Percentiles rank a stretch among this genome's conserved stretches.
Conservation (phyloP, 2,113 vertebrate species). For the Erpornis zantholeuca region DNA sequence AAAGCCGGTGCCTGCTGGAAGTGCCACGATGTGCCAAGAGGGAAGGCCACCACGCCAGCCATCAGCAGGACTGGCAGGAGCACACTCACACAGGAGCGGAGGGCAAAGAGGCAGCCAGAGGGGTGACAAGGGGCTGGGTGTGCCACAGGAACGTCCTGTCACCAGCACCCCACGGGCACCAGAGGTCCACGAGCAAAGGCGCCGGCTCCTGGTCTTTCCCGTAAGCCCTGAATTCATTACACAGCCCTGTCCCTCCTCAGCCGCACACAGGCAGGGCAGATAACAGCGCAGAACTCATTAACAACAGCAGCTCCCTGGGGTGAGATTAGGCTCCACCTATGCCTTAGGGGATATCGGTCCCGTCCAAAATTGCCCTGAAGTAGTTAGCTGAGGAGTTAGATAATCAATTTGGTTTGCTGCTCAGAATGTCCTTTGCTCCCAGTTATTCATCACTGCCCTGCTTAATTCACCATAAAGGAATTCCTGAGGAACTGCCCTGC, state of each 20-base stretch:
- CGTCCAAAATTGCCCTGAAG: not conserved
- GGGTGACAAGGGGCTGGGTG: not conserved
- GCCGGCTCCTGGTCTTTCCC: not conserved
- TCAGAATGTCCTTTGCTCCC: conserved; percentile 17
- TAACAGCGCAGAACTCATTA: not conserved
- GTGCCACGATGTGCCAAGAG: accelerated
- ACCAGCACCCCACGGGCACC: accelerated
- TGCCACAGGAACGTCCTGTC: not conserved
- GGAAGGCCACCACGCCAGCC: accelerated
- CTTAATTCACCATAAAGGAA: conserved; percentile 73
- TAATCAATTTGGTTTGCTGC: conserved; percentile 19
- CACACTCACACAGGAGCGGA: accelerated
- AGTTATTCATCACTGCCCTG: conserved; percentile 70
- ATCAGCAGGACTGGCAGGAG: not conserved
- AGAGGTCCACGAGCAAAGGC: not conserved
- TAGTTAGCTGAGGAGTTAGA: not conserved
- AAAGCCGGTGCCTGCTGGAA: not conserved
- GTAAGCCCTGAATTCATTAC: not conserved
- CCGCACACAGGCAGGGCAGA: not conserved
- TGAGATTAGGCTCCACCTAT: not conserved
- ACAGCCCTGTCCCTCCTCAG: not conserved
- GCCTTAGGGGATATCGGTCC: not conserved
- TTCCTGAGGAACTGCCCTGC: conserved; percentile 68
- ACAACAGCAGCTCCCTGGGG: not conserved
- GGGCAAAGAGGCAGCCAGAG: not conserved